phyloP scores from a whole-genome alignment of 2,797 vertebrate species.

The Rhodeus uyekii region DNA sequence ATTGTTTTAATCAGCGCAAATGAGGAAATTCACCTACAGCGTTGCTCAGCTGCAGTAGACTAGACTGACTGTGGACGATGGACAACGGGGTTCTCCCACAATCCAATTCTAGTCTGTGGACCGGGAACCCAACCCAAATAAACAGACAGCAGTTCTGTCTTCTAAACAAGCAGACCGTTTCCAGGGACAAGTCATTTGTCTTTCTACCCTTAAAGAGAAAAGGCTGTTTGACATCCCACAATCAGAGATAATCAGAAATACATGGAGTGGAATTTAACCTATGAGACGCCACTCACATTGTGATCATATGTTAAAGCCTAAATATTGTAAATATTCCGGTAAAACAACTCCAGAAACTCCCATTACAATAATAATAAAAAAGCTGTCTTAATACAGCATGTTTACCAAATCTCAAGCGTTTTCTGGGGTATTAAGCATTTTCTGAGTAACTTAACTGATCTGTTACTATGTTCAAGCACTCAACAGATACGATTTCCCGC shows the following conservation, averaged over 20 bases:
- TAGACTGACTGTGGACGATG: background rate
- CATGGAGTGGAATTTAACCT: background rate
- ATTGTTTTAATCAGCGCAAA: conserved; percentile 52
- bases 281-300: background rate
- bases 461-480: background rate
- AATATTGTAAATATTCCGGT: no score
- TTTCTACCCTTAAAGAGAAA: background rate
- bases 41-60: background rate
- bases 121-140: background rate
- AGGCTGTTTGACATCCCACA: background rate
- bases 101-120: background rate
- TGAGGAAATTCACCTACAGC: conserved; percentile 35
- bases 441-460: background rate
- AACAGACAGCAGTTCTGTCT: background rate
- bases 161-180: background rate
- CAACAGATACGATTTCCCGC: background rate
- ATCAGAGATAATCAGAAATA: background rate
- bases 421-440: background rate
- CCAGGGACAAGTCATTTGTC: background rate
- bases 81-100: background rate
- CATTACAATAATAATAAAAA: no score
- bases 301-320: no score
- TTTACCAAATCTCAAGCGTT: no score
- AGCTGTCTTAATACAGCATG: no score
- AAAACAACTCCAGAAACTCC: no score